These are phyloP conservation scores for Maniola hyperantus DNA, from an alignment of 2,888 invertebrate genomes.

Conservation along the genomic window DNA sequence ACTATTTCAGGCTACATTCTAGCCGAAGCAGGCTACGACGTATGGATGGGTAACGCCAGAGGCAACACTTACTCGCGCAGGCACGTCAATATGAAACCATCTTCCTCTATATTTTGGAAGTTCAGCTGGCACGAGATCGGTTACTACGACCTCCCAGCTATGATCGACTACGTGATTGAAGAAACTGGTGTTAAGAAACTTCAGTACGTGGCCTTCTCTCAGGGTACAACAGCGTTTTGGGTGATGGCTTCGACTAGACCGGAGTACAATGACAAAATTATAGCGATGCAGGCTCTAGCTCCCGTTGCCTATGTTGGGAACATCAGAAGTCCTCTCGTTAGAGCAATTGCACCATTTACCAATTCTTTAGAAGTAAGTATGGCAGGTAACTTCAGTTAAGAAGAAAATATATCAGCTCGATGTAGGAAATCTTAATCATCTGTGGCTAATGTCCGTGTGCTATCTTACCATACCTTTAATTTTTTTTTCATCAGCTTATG, in stretches of 20 bases:
- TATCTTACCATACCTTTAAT: too few species aligned
- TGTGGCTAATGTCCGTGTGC: too few species aligned
- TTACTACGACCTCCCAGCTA: conserved; percentile 87
- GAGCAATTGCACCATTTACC: conserved; percentile 68
- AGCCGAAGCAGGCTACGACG: conserved; percentile 87
- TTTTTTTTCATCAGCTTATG: too few species aligned
- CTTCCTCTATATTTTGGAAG: conserved; percentile 69
- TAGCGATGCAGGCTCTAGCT: conserved; percentile 82
- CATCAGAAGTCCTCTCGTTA: conserved; percentile 74
- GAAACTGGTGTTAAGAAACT: conserved; percentile 81
- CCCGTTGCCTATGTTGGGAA: conserved; percentile 82
- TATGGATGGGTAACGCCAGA: conserved; percentile 93
- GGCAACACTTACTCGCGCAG: conserved; percentile 89
- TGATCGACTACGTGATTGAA: conserved; percentile 85
- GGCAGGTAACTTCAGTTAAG: neutral
- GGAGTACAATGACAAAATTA: conserved; percentile 83
- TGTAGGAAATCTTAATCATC: neutral
- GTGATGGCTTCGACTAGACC: conserved; percentile 81
- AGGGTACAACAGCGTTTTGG: conserved; percentile 85
- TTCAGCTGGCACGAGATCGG: conserved; percentile 91
- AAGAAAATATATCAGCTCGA: neutral
- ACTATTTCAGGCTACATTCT: conserved; percentile 84
- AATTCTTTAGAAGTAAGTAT: conserved; percentile 75
- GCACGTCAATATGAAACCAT: conserved; percentile 75
- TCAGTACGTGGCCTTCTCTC: conserved; percentile 88